A percentile compares a stretch with the other conserved stretches of the same genome.
These are phyloP conservation scores for Danio rerio DNA, from an alignment of 2,113 vertebrate species.

Conservation along the genomic window GRCz12tu NC_133195.1:27897501-27898000, in stretches of 20 bases:
- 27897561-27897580: not conserved
- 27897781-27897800: slow-evolving; percentile 27
- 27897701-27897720: slow-evolving; percentile 10
- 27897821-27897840: slow-evolving; percentile 6
- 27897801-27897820: slow-evolving; percentile 22
- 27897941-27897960: not conserved
- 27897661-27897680: not conserved
- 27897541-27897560: no score
- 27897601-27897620: not conserved
- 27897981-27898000: not conserved
- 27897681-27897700: not conserved
- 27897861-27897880: slow-evolving; percentile 10
- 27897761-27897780: slow-evolving; percentile 18
- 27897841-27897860: slow-evolving; percentile 23
- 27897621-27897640: not conserved
- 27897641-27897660: not conserved
- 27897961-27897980: not conserved
- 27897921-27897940: not conserved
- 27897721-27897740: slow-evolving; percentile 23
- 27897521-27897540: no score
- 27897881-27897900: slow-evolving; percentile 17
- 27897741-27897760: slow-evolving; percentile 28
- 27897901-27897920: not conserved
- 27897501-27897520: no score
- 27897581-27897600: no score